phyloP scores from a whole-genome alignment of 2,888 invertebrate genomes.

The Leptopilina syphax region DNA sequence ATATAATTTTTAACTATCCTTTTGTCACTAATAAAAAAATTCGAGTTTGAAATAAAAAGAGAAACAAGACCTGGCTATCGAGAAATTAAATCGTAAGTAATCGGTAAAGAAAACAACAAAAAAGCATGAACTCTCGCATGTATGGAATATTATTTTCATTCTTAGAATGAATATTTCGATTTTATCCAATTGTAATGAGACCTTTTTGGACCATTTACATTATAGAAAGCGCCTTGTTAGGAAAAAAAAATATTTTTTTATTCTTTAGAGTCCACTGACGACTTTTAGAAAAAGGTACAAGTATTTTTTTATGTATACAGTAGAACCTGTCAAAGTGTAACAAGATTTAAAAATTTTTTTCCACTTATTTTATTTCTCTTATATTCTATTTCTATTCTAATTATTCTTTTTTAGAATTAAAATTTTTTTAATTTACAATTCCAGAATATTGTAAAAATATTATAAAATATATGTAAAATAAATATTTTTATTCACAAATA shows the following conservation, averaged over 20 bases:
- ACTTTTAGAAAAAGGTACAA: constrained; percentile 14
- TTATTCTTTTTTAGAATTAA: no score
- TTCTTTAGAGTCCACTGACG: background rate
- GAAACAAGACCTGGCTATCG: constrained; percentile 12
- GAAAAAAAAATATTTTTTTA: constrained; percentile 14
- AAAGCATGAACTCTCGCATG: constrained; percentile 32
- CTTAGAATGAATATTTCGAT: constrained; percentile 21
- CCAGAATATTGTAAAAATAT: no score
- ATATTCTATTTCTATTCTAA: no score
- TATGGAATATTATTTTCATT: constrained; percentile 16
- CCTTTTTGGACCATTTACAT: constrained; percentile 7
- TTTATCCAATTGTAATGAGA: constrained; percentile 4
- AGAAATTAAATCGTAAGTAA: constrained; percentile 36
- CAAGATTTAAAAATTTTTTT: no score
- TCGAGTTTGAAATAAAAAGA: background rate
- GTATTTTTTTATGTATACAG: background rate
- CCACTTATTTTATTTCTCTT: no score
- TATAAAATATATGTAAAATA: no score
- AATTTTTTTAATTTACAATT: no score
- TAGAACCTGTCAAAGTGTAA: no score
- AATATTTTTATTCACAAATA: no score
- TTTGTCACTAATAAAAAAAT: no score
- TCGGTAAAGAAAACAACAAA: background rate
- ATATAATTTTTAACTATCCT: no score
- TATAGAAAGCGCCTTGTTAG: constrained; percentile 1